Evolutionary conservation across 64 coral and sea anemone genomes (phyloP).

Genomic region (Stichodactyla helianthus): DNA sequence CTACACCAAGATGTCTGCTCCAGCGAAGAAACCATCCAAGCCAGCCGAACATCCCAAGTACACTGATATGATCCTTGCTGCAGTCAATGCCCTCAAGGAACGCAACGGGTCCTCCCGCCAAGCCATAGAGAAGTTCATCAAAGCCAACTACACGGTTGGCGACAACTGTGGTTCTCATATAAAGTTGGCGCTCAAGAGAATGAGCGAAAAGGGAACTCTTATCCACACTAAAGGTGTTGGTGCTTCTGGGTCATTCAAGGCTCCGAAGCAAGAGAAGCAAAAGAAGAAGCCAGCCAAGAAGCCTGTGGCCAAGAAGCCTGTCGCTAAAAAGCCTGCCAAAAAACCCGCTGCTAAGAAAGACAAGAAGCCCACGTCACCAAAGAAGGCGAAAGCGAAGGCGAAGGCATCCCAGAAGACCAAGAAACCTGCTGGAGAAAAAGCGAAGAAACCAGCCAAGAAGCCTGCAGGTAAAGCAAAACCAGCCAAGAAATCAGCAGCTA

Average conservation of each 20-base stretch:
- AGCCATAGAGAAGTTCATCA: conserved; percentile 45
- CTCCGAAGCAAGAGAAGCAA: background rate
- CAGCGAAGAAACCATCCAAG: conserved; percentile 13
- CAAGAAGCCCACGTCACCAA: background rate
- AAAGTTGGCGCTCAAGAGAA: conserved; percentile 17
- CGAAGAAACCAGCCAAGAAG: conserved; percentile 1
- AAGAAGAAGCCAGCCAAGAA: conserved; percentile 28
- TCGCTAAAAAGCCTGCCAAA: background rate
- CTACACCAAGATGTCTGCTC: background rate
- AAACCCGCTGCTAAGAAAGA: conserved; percentile 14
- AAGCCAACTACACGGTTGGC: conserved; percentile 33
- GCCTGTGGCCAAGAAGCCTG: conserved; percentile 9
- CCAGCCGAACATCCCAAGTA: conserved; percentile 31
- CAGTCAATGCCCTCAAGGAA: conserved; percentile 17
- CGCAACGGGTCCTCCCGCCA: conserved; percentile 40
- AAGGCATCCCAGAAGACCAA: background rate
- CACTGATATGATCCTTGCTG: conserved; percentile 25
- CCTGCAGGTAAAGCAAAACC: background rate
- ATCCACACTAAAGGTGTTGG: conserved; percentile 26
- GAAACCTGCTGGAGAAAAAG: background rate
- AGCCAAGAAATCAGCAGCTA: background rate
- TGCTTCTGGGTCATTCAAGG: conserved; percentile 35
- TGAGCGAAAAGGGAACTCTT: background rate
- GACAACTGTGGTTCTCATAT: conserved; percentile 5
- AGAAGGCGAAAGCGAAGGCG: conserved; percentile 3